Percentiles rank a stretch among this genome's conserved stretches.
These are phyloP conservation scores for Papilio polytes DNA, from an alignment of 1,140 invertebrate genomes.

Conservation along the genomic window DNA sequence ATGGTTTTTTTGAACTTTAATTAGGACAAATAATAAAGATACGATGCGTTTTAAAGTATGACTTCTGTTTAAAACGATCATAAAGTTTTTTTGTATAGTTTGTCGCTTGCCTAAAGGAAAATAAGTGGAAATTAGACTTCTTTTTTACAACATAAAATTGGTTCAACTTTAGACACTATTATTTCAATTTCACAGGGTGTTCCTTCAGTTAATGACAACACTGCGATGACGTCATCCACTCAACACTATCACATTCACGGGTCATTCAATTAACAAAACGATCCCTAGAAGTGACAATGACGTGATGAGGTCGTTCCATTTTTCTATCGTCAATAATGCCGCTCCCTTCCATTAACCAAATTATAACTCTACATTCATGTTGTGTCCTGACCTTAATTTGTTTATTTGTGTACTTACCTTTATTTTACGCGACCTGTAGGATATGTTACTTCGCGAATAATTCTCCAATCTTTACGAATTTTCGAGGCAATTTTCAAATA, in stretches of 20 bases:
- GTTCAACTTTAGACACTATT: no score
- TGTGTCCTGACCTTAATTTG: constrained; percentile 1
- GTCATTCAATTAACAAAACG: constrained; percentile 17
- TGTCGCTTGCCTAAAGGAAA: no score
- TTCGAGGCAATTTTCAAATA: no score
- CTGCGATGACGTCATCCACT: constrained; percentile 10
- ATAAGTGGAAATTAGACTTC: no score
- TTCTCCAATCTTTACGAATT: background rate
- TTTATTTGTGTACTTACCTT: background rate
- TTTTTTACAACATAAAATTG: no score
- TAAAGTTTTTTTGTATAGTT: no score
- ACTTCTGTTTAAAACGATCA: background rate
- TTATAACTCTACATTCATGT: background rate
- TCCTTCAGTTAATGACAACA: background rate
- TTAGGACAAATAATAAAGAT: background rate
- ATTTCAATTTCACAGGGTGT: no score
- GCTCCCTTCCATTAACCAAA: constrained; percentile 13
- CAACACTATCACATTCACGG: constrained; percentile 1
- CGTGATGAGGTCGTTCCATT: constrained; percentile 7
- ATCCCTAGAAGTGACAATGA: constrained; percentile 19
- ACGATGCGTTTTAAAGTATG: background rate
- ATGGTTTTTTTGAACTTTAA: background rate
- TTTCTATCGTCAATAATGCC: background rate
- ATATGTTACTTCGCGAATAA: background rate
- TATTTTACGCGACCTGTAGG: background rate